Percentiles rank a stretch among this genome's conserved stretches.
phyloP scores from a whole-genome alignment of 2,888 invertebrate species.

The Melanostoma scalare region DNA sequence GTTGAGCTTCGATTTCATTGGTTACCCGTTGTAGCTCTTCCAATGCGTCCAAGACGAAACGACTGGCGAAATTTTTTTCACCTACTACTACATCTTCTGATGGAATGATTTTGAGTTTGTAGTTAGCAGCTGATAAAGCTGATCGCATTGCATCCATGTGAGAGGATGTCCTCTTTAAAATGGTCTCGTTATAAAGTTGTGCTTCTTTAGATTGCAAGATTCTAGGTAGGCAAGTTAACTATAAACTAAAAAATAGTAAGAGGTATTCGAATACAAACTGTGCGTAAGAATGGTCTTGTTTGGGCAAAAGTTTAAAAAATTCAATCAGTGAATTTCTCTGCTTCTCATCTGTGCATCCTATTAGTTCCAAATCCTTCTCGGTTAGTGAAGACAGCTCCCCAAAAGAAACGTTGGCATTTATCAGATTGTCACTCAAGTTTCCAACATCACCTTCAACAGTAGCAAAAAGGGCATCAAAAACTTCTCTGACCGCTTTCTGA shows the following conservation, averaged over 20 bases:
- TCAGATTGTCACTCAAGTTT: conserved; percentile 74
- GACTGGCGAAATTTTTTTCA: conserved; percentile 80
- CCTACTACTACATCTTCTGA: conserved; percentile 80
- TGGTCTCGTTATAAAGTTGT: conserved; percentile 76
- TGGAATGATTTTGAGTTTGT: conserved; percentile 78
- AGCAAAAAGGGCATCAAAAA: conserved; percentile 52
- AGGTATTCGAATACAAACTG: conserved; percentile 65
- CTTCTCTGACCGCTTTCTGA: conserved; percentile 29
- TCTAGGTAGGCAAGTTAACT: conserved; percentile 49
- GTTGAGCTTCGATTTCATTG: conserved; percentile 77
- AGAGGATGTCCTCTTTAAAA: conserved; percentile 76
- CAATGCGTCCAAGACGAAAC: conserved; percentile 79
- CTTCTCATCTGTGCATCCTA: conserved; percentile 76
- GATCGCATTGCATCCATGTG: conserved; percentile 79
- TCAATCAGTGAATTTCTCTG: conserved; percentile 76
- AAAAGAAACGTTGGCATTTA: conserved; percentile 77
- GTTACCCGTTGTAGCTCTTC: conserved; percentile 77
- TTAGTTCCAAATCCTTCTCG: conserved; percentile 76
- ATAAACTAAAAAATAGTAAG: not conserved
- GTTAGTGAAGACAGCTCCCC: conserved; percentile 78
- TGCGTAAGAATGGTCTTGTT: conserved; percentile 78
- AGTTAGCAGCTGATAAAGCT: conserved; percentile 78
- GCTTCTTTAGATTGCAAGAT: conserved; percentile 75
- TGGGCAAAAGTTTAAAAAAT: conserved; percentile 77
- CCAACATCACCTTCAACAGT: conserved; percentile 43